These are phyloP conservation scores for Drosophila rubida DNA, from an alignment of 2,888 invertebrate genomes.

Conservation along the genomic window DNA sequence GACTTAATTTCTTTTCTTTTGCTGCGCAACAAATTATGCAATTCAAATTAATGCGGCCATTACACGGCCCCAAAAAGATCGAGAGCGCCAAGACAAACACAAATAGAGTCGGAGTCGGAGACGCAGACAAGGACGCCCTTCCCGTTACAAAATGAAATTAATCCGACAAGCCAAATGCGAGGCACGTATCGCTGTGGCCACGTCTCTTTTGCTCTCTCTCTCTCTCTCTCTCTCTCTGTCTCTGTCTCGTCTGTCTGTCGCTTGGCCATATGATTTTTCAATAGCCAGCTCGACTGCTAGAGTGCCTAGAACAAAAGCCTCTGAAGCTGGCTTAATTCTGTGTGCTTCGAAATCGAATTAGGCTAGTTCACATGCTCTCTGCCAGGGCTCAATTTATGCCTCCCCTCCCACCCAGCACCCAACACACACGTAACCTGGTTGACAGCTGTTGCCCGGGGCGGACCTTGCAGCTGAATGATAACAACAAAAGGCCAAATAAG, in stretches of 20 bases:
- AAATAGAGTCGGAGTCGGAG: neutral
- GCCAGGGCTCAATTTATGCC: slow-evolving; percentile 60
- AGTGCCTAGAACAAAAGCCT: slow-evolving; percentile 46
- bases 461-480: slow-evolving; percentile 53
- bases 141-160: slow-evolving; percentile 75
- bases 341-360: slow-evolving; percentile 74
- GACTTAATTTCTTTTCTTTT: slow-evolving; percentile 71
- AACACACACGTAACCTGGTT: slow-evolving; percentile 69
- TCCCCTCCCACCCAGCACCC: slow-evolving; percentile 1
- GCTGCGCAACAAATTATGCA: slow-evolving; percentile 76
- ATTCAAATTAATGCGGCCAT: slow-evolving; percentile 77
- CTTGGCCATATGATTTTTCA: slow-evolving; percentile 63
- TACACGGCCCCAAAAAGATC: slow-evolving; percentile 52
- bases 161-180: slow-evolving; percentile 78
- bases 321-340: slow-evolving; percentile 61
- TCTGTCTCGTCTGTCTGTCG: slow-evolving; percentile 29
- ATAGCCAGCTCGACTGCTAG: slow-evolving; percentile 38
- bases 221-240: no score
- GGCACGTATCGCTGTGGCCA: slow-evolving; percentile 78
- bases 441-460: slow-evolving; percentile 73
- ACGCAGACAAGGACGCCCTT: slow-evolving; percentile 14
- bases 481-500: slow-evolving; percentile 69
- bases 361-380: slow-evolving; percentile 43
- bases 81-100: slow-evolving; percentile 33
- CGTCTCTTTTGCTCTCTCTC: slow-evolving; percentile 55